Base-by-base conservation (phyloP, 2,888 invertebrate genomes). In the Resseliella maxima region DNA sequence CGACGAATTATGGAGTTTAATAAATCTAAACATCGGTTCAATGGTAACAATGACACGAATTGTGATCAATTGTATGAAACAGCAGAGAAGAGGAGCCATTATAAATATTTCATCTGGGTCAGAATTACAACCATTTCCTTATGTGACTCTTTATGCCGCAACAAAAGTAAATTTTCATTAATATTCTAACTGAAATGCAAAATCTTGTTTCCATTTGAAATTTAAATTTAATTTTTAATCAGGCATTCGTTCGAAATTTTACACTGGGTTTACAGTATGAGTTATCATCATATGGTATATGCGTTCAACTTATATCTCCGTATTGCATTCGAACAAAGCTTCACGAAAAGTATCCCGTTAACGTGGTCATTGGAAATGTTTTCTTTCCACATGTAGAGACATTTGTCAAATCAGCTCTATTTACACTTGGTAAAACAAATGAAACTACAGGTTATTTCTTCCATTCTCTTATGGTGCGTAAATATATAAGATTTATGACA, bases 1-100 rank as follows among this genome's bases (percentile, higher is more conserved):
- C 87, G 90, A 94, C 87, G 94, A 94, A 88, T 90, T 95, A 0
- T 95, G 95, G 95, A 94, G 27, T 27, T 24, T 59, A 24, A 27
- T 59, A 8, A 59, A 59, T 27, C 2, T 27, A 24, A 59, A 59
- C 24, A 27, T 59, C 12, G 59, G 59, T 24, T 2, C 59, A 2
- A 59, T 59, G 59, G 3, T 59, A 59, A 59, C 27, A 12, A 59
- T 59, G 59, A 59, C 59, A 3, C 24, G 15, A 24, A 59, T 59
- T 27, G 59, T 59, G 5, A 8, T 59, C 5, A 59, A 59, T 8
- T 3, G 59, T 2, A 59, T 59, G 59, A 59, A 59, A 50, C 2
- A 6, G 59, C 2, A 15, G 24, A n/a, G 59, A 59, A 59, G 27
- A 59, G 27, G 27, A 27, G 59, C 59, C 5, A 27, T 27, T 3